Conservation (phyloP, 2,797 vertebrate genomes). For the Lagodon rhomboides region DNA sequence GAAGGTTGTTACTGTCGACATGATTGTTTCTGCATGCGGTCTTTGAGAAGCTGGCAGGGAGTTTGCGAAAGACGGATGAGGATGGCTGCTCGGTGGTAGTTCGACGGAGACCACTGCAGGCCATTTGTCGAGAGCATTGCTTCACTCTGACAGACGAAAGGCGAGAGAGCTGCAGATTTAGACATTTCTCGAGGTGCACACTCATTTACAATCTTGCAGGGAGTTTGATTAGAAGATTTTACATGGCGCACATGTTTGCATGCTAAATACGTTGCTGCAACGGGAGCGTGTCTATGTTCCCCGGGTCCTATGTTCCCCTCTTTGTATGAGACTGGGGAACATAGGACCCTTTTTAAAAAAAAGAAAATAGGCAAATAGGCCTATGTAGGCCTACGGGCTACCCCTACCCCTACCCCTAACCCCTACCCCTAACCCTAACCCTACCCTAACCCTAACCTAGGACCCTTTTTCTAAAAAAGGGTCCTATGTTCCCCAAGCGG, state of each 20-base stretch:
- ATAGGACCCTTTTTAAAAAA: too few relatives aligned
- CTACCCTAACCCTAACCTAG: too few relatives aligned
- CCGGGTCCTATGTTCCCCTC: too few relatives aligned
- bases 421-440: too few relatives aligned
- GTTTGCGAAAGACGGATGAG: constrained; percentile 32
- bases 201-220: not conserved
- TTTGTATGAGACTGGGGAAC: too few relatives aligned
- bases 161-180: not conserved
- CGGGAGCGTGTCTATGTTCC: too few relatives aligned
- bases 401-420: too few relatives aligned
- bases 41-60: constrained; percentile 55
- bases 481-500: too few relatives aligned
- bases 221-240: not conserved
- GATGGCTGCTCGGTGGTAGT: constrained; percentile 18
- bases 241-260: not conserved
- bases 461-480: too few relatives aligned
- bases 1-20: constrained; percentile 32
- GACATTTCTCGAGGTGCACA: not conserved
- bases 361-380: too few relatives aligned
- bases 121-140: constrained; percentile 7
- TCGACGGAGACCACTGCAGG: constrained; percentile 34
- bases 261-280: not conserved
- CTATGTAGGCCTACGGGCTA: too few relatives aligned
- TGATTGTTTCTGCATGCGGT: constrained; percentile 54
- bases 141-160: constrained; percentile 22